A percentile compares a stretch with the other conserved stretches of the same genome.
phyloP scores from a whole-genome alignment of 2,113 vertebrate genomes.

The Grammomys surdaster region DNA sequence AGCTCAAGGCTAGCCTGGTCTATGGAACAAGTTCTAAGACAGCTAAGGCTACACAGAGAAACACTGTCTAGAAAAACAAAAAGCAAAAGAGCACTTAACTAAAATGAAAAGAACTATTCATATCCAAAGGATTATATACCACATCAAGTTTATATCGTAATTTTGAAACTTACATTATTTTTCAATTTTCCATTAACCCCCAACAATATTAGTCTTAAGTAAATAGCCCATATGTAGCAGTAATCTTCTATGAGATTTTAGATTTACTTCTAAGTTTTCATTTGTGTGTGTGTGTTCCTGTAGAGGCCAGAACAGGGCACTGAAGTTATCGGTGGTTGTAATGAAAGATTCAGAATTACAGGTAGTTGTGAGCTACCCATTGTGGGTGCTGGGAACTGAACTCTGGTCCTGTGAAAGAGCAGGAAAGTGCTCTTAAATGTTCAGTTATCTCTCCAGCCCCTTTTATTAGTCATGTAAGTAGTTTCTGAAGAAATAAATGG shows the following conservation, averaged over 20 bases:
- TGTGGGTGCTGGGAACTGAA: no score
- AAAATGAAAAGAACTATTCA: not conserved
- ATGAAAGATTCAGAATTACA: not conserved
- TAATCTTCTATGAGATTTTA: not conserved
- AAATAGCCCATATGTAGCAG: not conserved
- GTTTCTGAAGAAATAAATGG: constrained; percentile 68
- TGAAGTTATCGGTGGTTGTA: not conserved
- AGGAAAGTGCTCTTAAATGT: not conserved
- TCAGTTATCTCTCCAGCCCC: not conserved
- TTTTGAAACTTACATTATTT: constrained; percentile 45
- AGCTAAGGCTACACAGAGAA: not conserved
- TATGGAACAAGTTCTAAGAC: not conserved
- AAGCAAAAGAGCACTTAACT: not conserved
- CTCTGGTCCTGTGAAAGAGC: not conserved
- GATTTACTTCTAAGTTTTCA: not conserved
- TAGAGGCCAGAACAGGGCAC: not conserved
- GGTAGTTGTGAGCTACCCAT: not conserved
- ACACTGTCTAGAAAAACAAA: not conserved
- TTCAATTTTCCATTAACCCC: constrained; percentile 23
- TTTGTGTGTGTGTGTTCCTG: not conserved
- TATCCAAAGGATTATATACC: constrained; percentile 26
- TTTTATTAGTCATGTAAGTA: constrained; percentile 13
- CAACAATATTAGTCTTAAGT: constrained; percentile 21
- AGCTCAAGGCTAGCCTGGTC: not conserved
- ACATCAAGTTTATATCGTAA: constrained; percentile 52